Conservation (phyloP, 2,113 vertebrate genomes). For the Tenrec ecaudatus region DNA sequence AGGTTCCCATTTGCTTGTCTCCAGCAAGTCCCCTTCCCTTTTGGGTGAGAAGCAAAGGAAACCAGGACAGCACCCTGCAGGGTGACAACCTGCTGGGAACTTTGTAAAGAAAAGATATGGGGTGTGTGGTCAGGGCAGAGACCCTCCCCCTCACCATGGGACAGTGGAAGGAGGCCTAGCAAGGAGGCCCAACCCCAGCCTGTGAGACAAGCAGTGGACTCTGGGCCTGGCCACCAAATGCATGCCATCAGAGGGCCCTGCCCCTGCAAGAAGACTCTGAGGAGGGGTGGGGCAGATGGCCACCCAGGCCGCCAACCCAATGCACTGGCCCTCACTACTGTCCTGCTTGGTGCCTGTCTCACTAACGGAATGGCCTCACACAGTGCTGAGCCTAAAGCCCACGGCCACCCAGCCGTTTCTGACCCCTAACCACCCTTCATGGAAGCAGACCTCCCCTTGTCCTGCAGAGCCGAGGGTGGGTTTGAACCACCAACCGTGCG, state of each 20-base stretch:
- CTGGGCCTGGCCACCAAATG: not conserved
- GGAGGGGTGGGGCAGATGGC: not conserved
- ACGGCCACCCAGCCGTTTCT: too few species aligned
- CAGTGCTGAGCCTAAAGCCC: too few species aligned
- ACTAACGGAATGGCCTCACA: not conserved
- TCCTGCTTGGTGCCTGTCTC: not conserved
- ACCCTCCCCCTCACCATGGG: not conserved
- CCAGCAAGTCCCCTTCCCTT: not conserved
- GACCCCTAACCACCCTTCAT: too few species aligned
- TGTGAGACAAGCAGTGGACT: not conserved
- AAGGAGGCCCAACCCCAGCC: not conserved
- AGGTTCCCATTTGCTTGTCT: not conserved
- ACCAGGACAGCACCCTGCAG: not conserved
- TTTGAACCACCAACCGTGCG: too few species aligned
- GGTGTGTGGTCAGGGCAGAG: not conserved
- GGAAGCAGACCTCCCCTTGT: too few species aligned
- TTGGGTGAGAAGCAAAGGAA: not conserved
- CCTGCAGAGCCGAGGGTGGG: too few species aligned
- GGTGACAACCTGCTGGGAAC: not conserved
- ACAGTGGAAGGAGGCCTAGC: not conserved
- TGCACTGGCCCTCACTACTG: too few species aligned
- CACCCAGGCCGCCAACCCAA: rapidly evolving
- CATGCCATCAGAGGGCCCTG: not conserved
- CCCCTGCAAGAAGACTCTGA: not conserved
- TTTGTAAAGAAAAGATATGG: not conserved